Base-by-base conservation (phyloP, 2,888 invertebrate genomes). In the Sinopyrophorus schimmeli region DNA sequence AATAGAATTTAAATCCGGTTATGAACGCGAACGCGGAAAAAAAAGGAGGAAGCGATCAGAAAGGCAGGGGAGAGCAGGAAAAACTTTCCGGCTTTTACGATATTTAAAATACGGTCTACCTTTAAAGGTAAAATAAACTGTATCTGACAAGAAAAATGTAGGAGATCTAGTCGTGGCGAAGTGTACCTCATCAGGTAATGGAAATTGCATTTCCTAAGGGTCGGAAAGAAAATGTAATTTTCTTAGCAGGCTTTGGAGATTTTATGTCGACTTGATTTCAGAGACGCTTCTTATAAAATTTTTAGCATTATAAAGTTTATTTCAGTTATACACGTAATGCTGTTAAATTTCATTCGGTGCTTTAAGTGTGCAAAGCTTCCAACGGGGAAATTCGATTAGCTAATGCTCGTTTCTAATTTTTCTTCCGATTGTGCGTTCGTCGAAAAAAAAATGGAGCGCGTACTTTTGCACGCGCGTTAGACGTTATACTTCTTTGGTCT, bases 161-260 rank as follows among this genome's bases (percentile, higher is more conserved):
- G 24, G 32, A 32, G 42, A 42, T 40, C 47, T 46, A 38, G 58
- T 55, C 37, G 24, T 40, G 31, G 39, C 24, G 39, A 54, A 57
- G 57, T 60, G 60, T 56, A 64, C 62, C 62, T 65, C 64, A 66
- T 67, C 65, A 65, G 65, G 63, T 67, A 66, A 67, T 66, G 66
- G 66, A 67, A 68, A 67, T 66, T 66, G 61, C 61, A 65, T 68
- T 67, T 67, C 61, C 60, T 60, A 60, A 60, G 66, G 67, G 65
- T 64, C 63, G 63, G 60, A 59, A 61, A 53, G 66, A 65, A 67
- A 68, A 66, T 66, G 66, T 62, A 68, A 67, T 68, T 68, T 68
- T 63, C 66, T 63, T 58, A 59, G 63, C 65, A 63, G 60, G 65
- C 63, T 62, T 63, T 61, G 58, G 61, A 65, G 65, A 66, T 67